Base-by-base conservation (phyloP, 1,140 invertebrate species). In the Gyrodactylus bullatarudis region DNA sequence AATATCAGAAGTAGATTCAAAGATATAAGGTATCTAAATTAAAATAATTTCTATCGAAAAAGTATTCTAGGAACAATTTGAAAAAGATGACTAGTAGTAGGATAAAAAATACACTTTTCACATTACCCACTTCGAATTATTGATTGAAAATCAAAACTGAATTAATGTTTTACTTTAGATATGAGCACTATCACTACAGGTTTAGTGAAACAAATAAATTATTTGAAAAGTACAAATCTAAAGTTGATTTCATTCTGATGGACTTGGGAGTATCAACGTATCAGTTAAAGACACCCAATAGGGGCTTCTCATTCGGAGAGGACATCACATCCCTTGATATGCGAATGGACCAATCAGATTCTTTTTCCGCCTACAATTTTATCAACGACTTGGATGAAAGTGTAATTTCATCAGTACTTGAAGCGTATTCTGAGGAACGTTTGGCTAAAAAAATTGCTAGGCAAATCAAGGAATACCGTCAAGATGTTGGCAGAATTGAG, bases 141-240 rank as follows among this genome's bases (percentile, higher is more conserved):
- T n/a, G n/a, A n/a, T n/a, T n/a, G n/a, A n/a, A n/a, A n/a, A n/a
- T n/a, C n/a, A n/a, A n/a, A n/a, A n/a, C n/a, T n/a, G n/a, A n/a
- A n/a, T n/a, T n/a, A n/a, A n/a, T n/a, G n/a, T n/a, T n/a, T n/a
- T n/a, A n/a, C n/a, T n/a, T n/a, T n/a, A n/a, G n/a, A n/a, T n/a
- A n/a, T n/a, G n/a, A n/a, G n/a, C n/a, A n/a, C n/a, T n/a, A n/a
- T n/a, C 68, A 68, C 1, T 20, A 1, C 1, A 68, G 23, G 23
- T 68, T 68, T n/a, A 68, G 68, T 68, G 68, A 68, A 68, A 21
- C 23, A 68, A 22, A 68, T n/a, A 68, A 68, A 68, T 21, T 68
- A 2, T 68, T 1, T 21, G 23, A 68, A 21, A 22, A 68, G 23
- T 21, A 68, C 68, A n/a, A 68, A 68, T 21, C n/a, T 22, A 68